Percentiles rank a stretch among this genome's conserved stretches.
These are phyloP conservation scores for Anoplius nigerrimus DNA, from an alignment of 2,888 invertebrate species.

Conservation along the genomic window DNA sequence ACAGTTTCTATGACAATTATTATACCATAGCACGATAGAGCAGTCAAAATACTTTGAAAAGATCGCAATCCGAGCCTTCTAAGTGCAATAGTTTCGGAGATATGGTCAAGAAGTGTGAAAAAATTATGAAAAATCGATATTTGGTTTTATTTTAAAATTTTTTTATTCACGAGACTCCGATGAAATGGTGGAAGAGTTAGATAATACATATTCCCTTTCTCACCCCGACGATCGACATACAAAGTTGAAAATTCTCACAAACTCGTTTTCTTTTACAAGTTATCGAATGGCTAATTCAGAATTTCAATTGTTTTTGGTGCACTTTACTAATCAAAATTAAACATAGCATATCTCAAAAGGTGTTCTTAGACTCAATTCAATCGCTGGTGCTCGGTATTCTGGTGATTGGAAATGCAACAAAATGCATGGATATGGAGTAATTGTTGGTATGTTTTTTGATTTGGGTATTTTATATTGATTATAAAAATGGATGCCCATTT, in stretches of 20 bases:
- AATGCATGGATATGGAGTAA: constrained; percentile 78
- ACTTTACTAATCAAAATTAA: neutral
- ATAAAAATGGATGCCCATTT: constrained; percentile 28
- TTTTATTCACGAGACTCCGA: neutral
- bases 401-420: constrained; percentile 78
- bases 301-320: neutral
- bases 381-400: constrained; percentile 77
- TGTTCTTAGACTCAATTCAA: constrained; percentile 76
- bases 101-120: no score
- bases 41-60: no score
- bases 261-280: no score
- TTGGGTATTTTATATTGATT: neutral
- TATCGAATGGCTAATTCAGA: no score
- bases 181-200: neutral
- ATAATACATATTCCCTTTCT: neutral
- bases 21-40: no score
- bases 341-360: constrained; percentile 55
- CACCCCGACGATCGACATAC: neutral
- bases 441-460: constrained; percentile 48
- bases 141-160: neutral
- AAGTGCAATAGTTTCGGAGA: no score
- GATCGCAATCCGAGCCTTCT: no score
- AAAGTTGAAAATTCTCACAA: no score
- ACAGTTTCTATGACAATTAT: no score
- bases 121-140: no score